These are phyloP conservation scores for Chloroclysta siterata DNA, from an alignment of 2,888 invertebrate species.

Conservation along the genomic window DNA sequence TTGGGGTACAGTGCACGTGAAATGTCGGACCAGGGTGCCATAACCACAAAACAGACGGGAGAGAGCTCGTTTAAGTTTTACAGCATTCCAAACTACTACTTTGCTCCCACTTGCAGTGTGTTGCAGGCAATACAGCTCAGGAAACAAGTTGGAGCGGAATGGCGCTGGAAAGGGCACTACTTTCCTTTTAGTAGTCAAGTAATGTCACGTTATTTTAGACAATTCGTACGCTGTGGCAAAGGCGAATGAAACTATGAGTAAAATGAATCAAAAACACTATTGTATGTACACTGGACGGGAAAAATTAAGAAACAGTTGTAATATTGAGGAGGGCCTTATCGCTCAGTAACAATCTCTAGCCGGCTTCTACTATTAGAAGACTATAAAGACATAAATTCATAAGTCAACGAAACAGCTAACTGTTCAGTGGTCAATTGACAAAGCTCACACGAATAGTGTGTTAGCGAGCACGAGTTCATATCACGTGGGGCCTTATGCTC, in stretches of 20 bases:
- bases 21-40: conserved; percentile 21
- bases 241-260: not conserved
- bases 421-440: not conserved
- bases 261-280: no score
- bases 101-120: conserved; percentile 29
- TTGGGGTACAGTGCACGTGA: conserved; percentile 15
- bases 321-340: no score
- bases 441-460: no score
- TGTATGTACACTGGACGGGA: no score
- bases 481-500: no score
- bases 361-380: no score
- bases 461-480: no score
- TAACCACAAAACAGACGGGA: conserved; percentile 35
- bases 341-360: no score
- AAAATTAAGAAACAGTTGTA: no score
- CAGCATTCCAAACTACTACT: conserved; percentile 36
- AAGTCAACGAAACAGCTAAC: no score
- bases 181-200: not conserved
- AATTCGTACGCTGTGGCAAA: not conserved
- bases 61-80: conserved; percentile 32
- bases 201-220: conserved; percentile 3
- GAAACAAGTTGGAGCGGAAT: conserved; percentile 20
- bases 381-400: no score
- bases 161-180: conserved; percentile 1
- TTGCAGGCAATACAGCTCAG: conserved; percentile 20